Evolutionary conservation across 1,140 invertebrate species (phyloP).

Genomic region (Ceratina japonica): DNA sequence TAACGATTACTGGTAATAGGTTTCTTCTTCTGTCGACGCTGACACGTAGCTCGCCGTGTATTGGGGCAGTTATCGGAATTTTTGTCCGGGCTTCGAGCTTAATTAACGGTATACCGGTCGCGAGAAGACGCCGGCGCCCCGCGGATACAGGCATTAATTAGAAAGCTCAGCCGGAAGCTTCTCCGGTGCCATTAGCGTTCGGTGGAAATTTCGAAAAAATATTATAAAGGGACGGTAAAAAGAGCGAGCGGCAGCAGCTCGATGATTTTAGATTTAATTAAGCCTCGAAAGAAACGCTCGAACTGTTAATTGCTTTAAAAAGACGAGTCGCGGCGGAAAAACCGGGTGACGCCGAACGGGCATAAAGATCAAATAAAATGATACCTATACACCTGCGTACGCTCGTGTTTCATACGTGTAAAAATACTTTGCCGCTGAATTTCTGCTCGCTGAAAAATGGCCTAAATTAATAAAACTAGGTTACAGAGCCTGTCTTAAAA

Average conservation of each 20-base stretch:
- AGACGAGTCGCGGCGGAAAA: neutral
- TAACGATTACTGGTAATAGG: too few relatives aligned
- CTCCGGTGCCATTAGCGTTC: neutral
- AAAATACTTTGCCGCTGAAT: too few relatives aligned
- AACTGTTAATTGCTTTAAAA: neutral
- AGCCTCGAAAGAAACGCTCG: neutral
- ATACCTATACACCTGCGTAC: too few relatives aligned
- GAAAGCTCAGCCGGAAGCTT: slow-evolving; percentile 3
- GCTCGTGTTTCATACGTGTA: too few relatives aligned
- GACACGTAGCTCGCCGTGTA: neutral
- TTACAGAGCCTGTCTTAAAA: too few relatives aligned
- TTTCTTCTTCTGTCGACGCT: too few relatives aligned
- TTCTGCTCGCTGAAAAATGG: too few relatives aligned
- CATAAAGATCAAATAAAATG: too few relatives aligned
- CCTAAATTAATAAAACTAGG: too few relatives aligned
- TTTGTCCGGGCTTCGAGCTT: slow-evolving; percentile 7
- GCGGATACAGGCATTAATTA: slow-evolving; percentile 17
- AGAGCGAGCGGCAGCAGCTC: too few relatives aligned
- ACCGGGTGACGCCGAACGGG: too few relatives aligned
- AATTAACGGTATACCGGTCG: slow-evolving; percentile 20
- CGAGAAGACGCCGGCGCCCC: neutral
- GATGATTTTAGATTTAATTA: slow-evolving; percentile 16
- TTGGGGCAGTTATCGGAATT: neutral
- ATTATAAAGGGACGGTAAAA: neutral
- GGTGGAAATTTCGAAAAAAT: neutral